phyloP scores from a whole-genome alignment of 1,140 invertebrate genomes.

The Bombus turneri region DNA sequence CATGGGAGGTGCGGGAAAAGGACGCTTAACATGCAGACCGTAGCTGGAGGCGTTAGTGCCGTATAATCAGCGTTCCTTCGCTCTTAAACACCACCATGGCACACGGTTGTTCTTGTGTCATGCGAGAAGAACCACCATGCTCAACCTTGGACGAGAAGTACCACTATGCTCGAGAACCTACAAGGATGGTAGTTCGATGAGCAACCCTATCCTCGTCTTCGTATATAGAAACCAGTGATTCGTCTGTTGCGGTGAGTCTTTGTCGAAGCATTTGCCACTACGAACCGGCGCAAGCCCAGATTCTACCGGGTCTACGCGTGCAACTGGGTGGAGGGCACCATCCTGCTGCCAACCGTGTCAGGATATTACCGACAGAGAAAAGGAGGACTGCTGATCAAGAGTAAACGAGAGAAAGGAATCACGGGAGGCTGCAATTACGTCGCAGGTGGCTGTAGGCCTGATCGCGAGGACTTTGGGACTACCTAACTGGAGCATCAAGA shows the following conservation, averaged over 20 bases:
- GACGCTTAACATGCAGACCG: constrained; percentile 68
- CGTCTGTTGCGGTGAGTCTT: background rate
- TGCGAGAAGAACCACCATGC: constrained; percentile 4
- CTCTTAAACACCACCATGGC: constrained; percentile 57
- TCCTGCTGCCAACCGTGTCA: constrained; percentile 46
- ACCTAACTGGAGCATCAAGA: constrained; percentile 74
- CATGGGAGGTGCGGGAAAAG: constrained; percentile 51
- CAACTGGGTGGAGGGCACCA: constrained; percentile 7
- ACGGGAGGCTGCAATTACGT: constrained; percentile 69
- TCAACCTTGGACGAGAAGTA: background rate
- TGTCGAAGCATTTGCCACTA: constrained; percentile 15
- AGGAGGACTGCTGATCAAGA: constrained; percentile 12
- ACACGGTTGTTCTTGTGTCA: constrained; percentile 24
- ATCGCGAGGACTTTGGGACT: constrained; percentile 56
- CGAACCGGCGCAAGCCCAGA: background rate
- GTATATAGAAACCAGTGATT: constrained; percentile 8
- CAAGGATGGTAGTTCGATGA: constrained; percentile 3
- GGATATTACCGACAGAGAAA: constrained; percentile 47
- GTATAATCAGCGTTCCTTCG: constrained; percentile 75
- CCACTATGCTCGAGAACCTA: constrained; percentile 10
- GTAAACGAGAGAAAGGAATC: constrained; percentile 23
- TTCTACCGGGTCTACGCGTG: constrained; percentile 27
- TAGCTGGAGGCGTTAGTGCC: constrained; percentile 65
- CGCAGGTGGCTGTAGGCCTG: constrained; percentile 66
- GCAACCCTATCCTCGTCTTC: background rate